phyloP scores from a whole-genome alignment of 1,140 invertebrate genomes.

The Ceratina calcarata region DNA sequence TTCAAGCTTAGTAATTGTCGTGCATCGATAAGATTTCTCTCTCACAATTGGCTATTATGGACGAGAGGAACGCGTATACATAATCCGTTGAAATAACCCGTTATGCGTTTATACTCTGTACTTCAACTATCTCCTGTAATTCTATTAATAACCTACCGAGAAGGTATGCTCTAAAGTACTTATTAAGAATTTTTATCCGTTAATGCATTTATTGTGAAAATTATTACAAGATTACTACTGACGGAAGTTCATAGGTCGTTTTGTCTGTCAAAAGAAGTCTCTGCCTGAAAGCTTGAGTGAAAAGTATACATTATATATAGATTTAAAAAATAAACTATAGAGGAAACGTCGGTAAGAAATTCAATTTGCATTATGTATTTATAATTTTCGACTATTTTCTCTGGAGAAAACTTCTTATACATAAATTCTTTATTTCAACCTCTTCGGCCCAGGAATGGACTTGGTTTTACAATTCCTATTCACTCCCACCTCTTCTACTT shows the following conservation, averaged over 20 bases:
- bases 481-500: too few relatives aligned
- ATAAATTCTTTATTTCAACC: too few relatives aligned
- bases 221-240: too few relatives aligned
- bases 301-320: neutral
- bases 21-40: neutral
- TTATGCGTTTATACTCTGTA: neutral
- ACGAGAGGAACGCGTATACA: neutral
- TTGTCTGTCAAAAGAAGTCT: too few relatives aligned
- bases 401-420: too few relatives aligned
- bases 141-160: neutral
- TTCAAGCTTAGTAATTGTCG: neutral
- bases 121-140: neutral
- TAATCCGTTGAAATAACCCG: neutral
- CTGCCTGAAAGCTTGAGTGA: too few relatives aligned
- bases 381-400: too few relatives aligned
- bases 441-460: too few relatives aligned
- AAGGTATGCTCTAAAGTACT: neutral
- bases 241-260: too few relatives aligned
- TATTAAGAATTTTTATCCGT: neutral
- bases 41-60: constrained; percentile 1
- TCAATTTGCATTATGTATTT: too few relatives aligned
- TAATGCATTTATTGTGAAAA: too few relatives aligned
- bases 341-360: neutral
- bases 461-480: too few relatives aligned
- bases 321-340: neutral